Conservation (phyloP, 1,140 invertebrate species). For the Drosophila orena region DNA sequence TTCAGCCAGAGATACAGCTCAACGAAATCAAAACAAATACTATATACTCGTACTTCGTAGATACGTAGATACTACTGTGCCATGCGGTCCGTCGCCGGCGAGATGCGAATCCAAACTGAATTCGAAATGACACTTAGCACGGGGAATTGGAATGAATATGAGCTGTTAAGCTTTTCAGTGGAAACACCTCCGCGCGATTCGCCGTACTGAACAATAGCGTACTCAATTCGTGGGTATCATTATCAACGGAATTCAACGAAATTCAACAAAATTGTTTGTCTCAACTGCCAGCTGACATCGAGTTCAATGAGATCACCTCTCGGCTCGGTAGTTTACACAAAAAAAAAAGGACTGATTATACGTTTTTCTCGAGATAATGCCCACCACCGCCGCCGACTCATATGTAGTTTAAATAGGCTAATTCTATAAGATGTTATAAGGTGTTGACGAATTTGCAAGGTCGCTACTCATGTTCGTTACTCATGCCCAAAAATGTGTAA, state of each 20-base stretch:
- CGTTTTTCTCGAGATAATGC: slow-evolving; percentile 15
- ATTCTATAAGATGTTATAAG: slow-evolving; percentile 24
- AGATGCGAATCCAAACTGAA: slow-evolving; percentile 67
- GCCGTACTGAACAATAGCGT: slow-evolving; percentile 44
- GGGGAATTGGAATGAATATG: slow-evolving; percentile 47
- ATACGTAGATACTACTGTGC: slow-evolving; percentile 34
- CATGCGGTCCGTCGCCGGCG: slow-evolving; percentile 57
- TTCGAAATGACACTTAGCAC: slow-evolving; percentile 37
- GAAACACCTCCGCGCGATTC: slow-evolving; percentile 20
- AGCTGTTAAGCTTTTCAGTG: slow-evolving; percentile 33
- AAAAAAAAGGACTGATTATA: slow-evolving; percentile 4
- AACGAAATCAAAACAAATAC: slow-evolving; percentile 1
- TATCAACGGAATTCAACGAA: slow-evolving; percentile 71
- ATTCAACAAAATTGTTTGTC: slow-evolving; percentile 62
- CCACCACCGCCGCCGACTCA: slow-evolving; percentile 18
- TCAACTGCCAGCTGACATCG: slow-evolving; percentile 50
- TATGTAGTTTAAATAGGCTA: slow-evolving; percentile 30
- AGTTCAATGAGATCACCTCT: slow-evolving; percentile 71
- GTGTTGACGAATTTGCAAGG: slow-evolving; percentile 41
- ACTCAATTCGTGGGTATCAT: slow-evolving; percentile 27
- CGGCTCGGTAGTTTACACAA: slow-evolving; percentile 43
- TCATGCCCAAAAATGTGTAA: slow-evolving; percentile 23
- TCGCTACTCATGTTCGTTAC: slow-evolving; percentile 10
- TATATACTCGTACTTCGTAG: neutral
- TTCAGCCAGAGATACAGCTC: too few species aligned